Percentiles rank a stretch among this genome's conserved stretches.
Evolutionary conservation across 2,113 vertebrate species (phyloP).

Genomic region (Zeus faber): DNA sequence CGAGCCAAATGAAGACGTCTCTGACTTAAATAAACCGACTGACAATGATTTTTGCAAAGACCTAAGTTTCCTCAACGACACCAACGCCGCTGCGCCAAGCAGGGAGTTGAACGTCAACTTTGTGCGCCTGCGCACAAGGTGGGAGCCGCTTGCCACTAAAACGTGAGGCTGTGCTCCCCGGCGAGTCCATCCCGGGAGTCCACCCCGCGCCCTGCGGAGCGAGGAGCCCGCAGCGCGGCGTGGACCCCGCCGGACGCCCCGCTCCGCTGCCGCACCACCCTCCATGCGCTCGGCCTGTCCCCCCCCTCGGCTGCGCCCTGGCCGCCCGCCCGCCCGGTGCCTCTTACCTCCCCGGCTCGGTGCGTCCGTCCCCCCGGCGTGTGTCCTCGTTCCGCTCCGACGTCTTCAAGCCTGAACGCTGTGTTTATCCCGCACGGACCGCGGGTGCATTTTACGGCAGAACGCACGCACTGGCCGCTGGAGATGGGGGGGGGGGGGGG

Average conservation of each 20-base stretch:
- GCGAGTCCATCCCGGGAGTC: no score
- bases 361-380: slow-evolving; percentile 41
- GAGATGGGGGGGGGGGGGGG: no score
- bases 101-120: slow-evolving; percentile 39
- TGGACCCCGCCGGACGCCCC: no score
- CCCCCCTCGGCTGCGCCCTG: neutral
- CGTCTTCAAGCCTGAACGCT: slow-evolving; percentile 50
- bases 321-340: neutral
- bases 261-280: neutral
- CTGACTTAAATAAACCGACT: no score
- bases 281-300: neutral
- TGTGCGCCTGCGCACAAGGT: slow-evolving; percentile 66
- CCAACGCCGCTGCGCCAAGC: slow-evolving; percentile 17
- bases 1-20: no score
- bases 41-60: no score
- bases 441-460: slow-evolving; percentile 57
- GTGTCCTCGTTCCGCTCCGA: slow-evolving; percentile 63
- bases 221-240: no score
- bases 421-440: slow-evolving; percentile 59
- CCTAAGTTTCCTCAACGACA: no score
- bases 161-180: slow-evolving; percentile 44
- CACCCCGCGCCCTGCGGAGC: no score
- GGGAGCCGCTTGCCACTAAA: slow-evolving; percentile 45
- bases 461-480: slow-evolving; percentile 18
- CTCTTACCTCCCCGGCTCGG: slow-evolving; percentile 68